Base-by-base conservation (phyloP, 2,113 vertebrate species). In the Lophochroa leadbeateri region DNA sequence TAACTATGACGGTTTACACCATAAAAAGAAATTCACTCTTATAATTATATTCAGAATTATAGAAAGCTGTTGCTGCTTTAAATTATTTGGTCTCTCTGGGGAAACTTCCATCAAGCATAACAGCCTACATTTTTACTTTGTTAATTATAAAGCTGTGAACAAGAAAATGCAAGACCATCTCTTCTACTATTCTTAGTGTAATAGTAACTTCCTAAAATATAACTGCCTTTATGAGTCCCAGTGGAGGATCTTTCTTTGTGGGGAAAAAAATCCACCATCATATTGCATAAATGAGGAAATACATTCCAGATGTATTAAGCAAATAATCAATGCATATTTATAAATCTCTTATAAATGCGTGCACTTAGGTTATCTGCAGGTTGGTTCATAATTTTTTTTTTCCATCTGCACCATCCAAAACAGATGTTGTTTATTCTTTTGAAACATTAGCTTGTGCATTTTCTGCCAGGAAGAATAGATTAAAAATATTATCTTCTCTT, bases 81-180 rank as follows among this genome's bases (percentile, higher is more conserved):
- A 86, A 92, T 93, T 95, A 81, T 94, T 96, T 92, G 83, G 94
- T 95, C 69, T 95, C 95, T 91, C 95, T 81, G 49, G 94, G 94
- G 96, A 96, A 86, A 72, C 69, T 84, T 95, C 81, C 81, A 82
- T 96, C 91, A 95, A 87, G 92, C n/a, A 13, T 85, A 95, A 94
- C 77, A 92, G 91, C 80, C 86, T 93, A 43, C 86, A 69, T 93
- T 97, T 97, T 95, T 91, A 70, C 95, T 97, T 96, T 76, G 86
- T 95, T 94, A 97, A 95, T 97, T 95, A 94, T 91, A 94, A 95
- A 94, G 67, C 91, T 95, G 88, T 97, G 96, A 96, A 89, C 57
- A 92, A 92, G 94, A 91, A 96, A 95, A 89, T 82, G 81, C 89
- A 88, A 96, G 93, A 88, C 87, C 92, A 80, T 96, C 88, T 93